Conservation (phyloP, 2,797 vertebrate species). For the Falco biarmicus region DNA sequence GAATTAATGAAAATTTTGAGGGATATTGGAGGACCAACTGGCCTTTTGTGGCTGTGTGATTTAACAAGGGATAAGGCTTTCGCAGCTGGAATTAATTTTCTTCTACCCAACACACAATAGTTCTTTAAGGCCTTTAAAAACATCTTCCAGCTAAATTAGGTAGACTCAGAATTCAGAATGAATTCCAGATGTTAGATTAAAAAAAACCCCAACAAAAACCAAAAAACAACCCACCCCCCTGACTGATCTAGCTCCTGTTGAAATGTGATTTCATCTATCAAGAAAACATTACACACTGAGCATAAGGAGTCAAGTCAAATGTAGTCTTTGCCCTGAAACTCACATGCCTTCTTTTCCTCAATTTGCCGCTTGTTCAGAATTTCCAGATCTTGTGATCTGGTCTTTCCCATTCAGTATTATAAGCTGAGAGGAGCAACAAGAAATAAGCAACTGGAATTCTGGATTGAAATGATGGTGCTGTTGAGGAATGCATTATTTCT, state of each 20-base stretch:
- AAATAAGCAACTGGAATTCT: neutral
- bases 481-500: conserved; percentile 37
- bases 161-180: neutral
- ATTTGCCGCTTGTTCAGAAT: conserved; percentile 12
- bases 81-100: conserved; percentile 12
- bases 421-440: neutral
- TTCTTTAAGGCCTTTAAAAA: neutral
- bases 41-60: neutral
- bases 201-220: neutral
- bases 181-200: neutral
- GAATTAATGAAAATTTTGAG: neutral
- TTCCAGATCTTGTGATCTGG: conserved; percentile 37
- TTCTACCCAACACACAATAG: neutral
- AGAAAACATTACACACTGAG: neutral
- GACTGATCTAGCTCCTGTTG: neutral
- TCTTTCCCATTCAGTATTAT: neutral
- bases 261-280: neutral
- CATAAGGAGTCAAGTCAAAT: neutral
- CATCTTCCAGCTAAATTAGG: neutral
- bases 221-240: neutral
- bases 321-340: neutral
- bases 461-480: neutral
- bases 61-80: neutral
- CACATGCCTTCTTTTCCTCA: conserved; percentile 41
- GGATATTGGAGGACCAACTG: neutral